Base-by-base conservation (phyloP, 2,888 invertebrate genomes). In the Eilema depressum region DNA sequence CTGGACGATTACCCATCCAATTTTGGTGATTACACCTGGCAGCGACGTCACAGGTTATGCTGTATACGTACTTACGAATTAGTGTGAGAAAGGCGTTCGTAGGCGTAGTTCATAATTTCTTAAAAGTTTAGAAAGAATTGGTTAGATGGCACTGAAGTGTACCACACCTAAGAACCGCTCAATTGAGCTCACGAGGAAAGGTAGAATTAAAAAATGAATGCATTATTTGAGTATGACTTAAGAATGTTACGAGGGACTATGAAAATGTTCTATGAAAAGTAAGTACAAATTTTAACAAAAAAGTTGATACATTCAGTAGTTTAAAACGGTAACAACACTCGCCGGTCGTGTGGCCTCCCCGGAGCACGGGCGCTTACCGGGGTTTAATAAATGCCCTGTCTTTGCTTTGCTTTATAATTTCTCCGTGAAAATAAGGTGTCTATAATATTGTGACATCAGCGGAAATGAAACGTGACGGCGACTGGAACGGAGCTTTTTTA, bases 341-440 rank as follows among this genome's bases (percentile, higher is more conserved):
- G 85, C 85, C 47, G 0, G 12, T 69, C 63, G 76, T 17, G 53
- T 86, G 85, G 89, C 88, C 85, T 53, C 66, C 53, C 60, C 59
- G 25, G 63, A 68, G 73, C 82, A 74, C 71, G 68, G 79, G 73
- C 77, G 84, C 79, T 86, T 81, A 85, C 85, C 82, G 77, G 82
- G 81, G 85, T 85, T 88, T 90, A 89, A 90, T 91, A 90, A 91
- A 90, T 89, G 87, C 87, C 86, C 86, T 87, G 89, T 90, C 89
- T 88, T 91, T 89, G 87, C 89, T 85, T 86, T 85, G 86, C 84
- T 90, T 89, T 88, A 89, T 91, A 90, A 91, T 88, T 88, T 85
- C 83, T 81, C 76, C 71, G 81, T 81, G 84, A 83, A 86, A 88
- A 88, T 86, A 87, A 87, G 86, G 88, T 86, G 85, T 87, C 88